phyloP scores from a whole-genome alignment of 2,888 invertebrate species.

The Crossocerus cetratus region DNA sequence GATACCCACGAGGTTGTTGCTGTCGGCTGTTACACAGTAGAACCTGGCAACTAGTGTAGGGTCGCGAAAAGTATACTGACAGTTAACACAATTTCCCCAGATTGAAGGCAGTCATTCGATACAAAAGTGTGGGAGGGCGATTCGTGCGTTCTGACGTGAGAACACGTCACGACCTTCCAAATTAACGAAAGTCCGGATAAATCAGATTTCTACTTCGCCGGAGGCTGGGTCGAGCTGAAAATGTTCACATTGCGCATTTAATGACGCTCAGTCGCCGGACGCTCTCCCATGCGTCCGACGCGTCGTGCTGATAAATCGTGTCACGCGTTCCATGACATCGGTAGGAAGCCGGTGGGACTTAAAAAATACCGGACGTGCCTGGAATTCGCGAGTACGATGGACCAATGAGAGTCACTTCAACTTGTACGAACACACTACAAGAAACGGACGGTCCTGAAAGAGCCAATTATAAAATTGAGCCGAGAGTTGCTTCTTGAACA shows the following conservation, averaged over 20 bases:
- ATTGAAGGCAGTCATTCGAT: not conserved
- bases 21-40: too few relatives aligned
- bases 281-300: constrained; percentile 11
- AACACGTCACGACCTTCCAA: not conserved
- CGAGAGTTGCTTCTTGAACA: too few relatives aligned
- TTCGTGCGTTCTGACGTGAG: not conserved
- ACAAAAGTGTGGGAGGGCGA: not conserved
- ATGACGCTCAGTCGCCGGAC: constrained; percentile 15
- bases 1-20: too few relatives aligned
- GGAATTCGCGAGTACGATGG: too few relatives aligned
- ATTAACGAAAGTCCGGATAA: constrained; percentile 24
- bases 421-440: not conserved
- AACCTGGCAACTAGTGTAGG: too few relatives aligned
- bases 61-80: too few relatives aligned
- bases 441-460: not conserved
- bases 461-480: too few relatives aligned
- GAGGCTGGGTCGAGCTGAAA: not conserved
- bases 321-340: constrained; percentile 24
- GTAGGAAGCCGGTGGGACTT: not conserved
- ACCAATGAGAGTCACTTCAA: too few relatives aligned
- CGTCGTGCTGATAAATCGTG: constrained; percentile 31
- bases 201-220: constrained; percentile 12
- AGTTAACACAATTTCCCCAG: too few relatives aligned
- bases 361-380: too few relatives aligned
- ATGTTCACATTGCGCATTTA: constrained; percentile 10